A percentile compares a stretch with the other conserved stretches of the same genome.
Evolutionary conservation across 2,888 invertebrate species (phyloP).

Genomic region (Cecidostiba fungosa): DNA sequence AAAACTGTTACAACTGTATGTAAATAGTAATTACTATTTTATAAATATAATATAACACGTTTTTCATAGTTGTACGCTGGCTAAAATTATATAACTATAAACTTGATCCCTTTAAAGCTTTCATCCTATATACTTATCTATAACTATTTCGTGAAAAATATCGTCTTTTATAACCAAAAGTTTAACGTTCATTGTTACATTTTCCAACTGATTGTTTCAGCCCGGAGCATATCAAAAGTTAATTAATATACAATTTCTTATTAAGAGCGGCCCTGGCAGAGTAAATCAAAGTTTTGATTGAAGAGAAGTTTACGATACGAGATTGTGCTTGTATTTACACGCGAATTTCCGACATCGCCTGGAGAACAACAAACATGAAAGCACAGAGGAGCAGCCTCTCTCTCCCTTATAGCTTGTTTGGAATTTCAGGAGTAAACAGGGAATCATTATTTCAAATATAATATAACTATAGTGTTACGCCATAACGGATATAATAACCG

Average conservation of each 20-base stretch:
- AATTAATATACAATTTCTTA: slow-evolving; percentile 55
- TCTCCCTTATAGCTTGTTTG: slow-evolving; percentile 6
- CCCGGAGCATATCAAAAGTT: slow-evolving; percentile 24
- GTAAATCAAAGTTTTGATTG: slow-evolving; percentile 60
- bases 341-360: slow-evolving; percentile 55
- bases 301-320: slow-evolving; percentile 57
- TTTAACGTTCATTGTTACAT: background rate
- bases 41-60: too few species aligned
- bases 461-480: background rate
- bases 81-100: too few species aligned
- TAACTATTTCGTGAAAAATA: too few species aligned
- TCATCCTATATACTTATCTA: too few species aligned
- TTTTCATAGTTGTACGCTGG: too few species aligned
- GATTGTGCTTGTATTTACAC: slow-evolving; percentile 55
- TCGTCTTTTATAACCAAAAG: background rate
- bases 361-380: slow-evolving; percentile 57
- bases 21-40: too few species aligned
- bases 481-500: background rate
- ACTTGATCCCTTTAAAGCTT: too few species aligned
- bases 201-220: background rate
- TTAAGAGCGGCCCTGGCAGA: slow-evolving; percentile 23
- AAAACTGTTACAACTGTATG: too few species aligned
- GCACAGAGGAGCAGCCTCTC: slow-evolving; percentile 22
- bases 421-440: slow-evolving; percentile 44
- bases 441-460: slow-evolving; percentile 7